These are phyloP conservation scores for Pluvialis apricaria DNA, from an alignment of 2,113 vertebrate genomes.

Conservation along the genomic window DNA sequence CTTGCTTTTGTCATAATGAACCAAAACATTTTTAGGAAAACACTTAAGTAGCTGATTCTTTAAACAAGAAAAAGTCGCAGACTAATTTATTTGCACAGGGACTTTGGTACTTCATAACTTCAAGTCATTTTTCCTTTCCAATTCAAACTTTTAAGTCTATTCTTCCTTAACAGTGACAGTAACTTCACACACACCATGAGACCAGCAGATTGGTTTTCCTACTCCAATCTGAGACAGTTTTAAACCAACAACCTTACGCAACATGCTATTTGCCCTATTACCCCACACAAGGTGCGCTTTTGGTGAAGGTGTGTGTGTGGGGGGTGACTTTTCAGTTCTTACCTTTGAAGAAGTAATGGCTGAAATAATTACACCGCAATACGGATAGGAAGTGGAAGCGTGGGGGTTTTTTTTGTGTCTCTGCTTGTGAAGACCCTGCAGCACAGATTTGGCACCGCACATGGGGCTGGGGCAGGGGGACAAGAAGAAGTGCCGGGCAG, in stretches of 20 bases:
- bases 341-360: background rate
- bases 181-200: background rate
- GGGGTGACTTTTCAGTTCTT: background rate
- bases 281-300: background rate
- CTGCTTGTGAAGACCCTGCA: background rate
- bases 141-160: background rate
- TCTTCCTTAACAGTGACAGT: background rate
- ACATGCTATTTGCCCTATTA: background rate
- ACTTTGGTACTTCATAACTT: background rate
- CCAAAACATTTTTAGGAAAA: background rate
- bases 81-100: background rate
- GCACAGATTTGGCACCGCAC: background rate
- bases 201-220: background rate
- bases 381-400: rapidly evolving
- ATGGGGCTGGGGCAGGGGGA: rapidly evolving
- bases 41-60: background rate
- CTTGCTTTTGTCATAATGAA: background rate
- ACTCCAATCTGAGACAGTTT: background rate
- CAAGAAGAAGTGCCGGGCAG: rapidly evolving
- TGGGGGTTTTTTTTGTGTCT: background rate
- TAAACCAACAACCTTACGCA: background rate
- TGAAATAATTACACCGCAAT: background rate
- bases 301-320: background rate
- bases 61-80: background rate
- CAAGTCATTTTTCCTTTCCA: background rate